These are phyloP conservation scores for Danio aesculapii DNA, from an alignment of 2,797 vertebrate genomes.

Conservation along the genomic window DNA sequence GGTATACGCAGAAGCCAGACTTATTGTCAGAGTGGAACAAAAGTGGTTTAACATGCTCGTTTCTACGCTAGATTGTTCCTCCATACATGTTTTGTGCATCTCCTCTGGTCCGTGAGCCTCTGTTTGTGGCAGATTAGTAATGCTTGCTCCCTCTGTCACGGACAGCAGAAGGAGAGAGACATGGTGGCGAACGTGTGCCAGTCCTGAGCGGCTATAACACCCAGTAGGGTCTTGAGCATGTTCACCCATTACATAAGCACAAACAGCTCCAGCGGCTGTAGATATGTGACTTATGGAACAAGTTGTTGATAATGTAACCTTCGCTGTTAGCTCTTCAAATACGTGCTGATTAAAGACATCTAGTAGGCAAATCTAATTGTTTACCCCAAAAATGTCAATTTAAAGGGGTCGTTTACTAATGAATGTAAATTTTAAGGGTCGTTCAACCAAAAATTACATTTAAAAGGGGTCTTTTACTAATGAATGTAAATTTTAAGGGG, in stretches of 20 bases:
- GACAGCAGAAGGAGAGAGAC: constrained; percentile 64
- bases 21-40: constrained; percentile 39
- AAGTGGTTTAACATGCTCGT: constrained; percentile 15
- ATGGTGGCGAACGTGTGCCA: constrained; percentile 57
- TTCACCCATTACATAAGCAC: constrained; percentile 53
- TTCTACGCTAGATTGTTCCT: constrained; percentile 22
- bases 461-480: too few relatives aligned
- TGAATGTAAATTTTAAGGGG: too few relatives aligned
- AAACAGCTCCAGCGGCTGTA: constrained; percentile 36
- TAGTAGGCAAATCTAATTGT: too few relatives aligned
- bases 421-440: too few relatives aligned
- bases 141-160: constrained; percentile 61
- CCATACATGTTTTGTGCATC: constrained; percentile 53
- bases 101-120: constrained; percentile 17
- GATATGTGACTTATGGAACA: constrained; percentile 1
- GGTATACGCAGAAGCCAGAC: background rate
- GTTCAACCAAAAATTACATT: too few relatives aligned
- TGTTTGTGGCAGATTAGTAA: constrained; percentile 62
- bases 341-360: background rate
- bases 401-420: too few relatives aligned
- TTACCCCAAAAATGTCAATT: too few relatives aligned
- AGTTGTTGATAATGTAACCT: background rate
- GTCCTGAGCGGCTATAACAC: constrained; percentile 54
- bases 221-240: constrained; percentile 58
- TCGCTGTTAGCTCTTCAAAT: background rate